Evolutionary conservation across 2,888 invertebrate species (phyloP), one percentile per base, ranked within the genome.

Genomic region (Trachelus tabidus): DNA sequence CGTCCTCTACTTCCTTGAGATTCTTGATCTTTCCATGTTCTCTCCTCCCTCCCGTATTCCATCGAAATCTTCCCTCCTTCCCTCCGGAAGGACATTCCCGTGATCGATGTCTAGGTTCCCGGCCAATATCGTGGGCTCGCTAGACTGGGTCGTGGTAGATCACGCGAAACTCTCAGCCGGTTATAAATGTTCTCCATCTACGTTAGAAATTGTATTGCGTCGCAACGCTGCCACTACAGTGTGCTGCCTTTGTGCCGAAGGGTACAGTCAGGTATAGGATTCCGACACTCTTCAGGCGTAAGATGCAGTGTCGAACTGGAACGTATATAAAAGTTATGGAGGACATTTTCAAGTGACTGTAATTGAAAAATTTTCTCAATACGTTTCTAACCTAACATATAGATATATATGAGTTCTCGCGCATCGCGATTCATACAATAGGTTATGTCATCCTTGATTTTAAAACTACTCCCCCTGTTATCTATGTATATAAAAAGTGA

Each of bases 171-270:
- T 71, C 56, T 56, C 15, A 34, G 34, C 12, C 71, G 31, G 71
- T 71, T 71, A 71, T 34, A 71, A 71, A 71, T 71, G 71, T 71
- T 71, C 71, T 11, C 71, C 71, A 71, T 71, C 31, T 31, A 33
- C 71, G 31, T 31, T 71, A 34, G 23, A 71, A 34, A 34, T 56
- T 56, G 56, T 56, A 23, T 56, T 9, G 56, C 9, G 56, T 15
- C 56, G 56, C 9, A 23, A 56, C 23, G 56, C 56, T 56, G 56
- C 56, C 56, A 56, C 56, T 56, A 56, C 56, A 3, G 56, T 56
- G 23, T 9, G 56, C 56, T 56, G 56, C 23, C 56, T 15, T 56
- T 23, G 56, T 56, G 56, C 56, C 56, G 56, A 56, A 23, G 15
- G 56, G 40, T 40, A 40, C 6, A 40, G 40, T 4, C 56, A 56